phyloP scores from a whole-genome alignment of 2,797 vertebrate genomes.

The Anas acuta region DNA sequence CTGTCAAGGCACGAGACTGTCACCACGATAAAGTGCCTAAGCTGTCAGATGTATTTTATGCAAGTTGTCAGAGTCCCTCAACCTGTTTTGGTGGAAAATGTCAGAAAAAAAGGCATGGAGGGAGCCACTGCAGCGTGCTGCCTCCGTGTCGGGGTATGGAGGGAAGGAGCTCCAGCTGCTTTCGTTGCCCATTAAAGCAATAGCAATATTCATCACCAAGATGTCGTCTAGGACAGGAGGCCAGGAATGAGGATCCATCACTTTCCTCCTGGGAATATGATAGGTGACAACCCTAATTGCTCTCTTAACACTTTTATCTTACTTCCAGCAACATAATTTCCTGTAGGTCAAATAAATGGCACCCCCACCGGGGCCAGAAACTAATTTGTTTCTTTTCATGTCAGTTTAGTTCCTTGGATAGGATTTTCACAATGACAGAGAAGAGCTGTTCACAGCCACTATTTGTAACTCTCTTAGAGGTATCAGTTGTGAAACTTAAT shows the following conservation, averaged over 20 bases:
- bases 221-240: accelerated
- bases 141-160: neutral
- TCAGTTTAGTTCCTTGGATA: neutral
- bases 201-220: neutral
- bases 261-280: neutral
- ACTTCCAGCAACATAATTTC: slow-evolving; percentile 4
- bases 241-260: neutral
- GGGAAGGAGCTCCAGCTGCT: neutral
- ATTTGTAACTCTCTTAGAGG: neutral
- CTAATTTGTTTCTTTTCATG: neutral
- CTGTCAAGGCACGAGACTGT: accelerated
- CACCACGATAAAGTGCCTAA: neutral
- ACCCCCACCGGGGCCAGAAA: neutral
- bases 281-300: slow-evolving; percentile 21
- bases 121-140: neutral
- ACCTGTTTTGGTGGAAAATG: neutral
- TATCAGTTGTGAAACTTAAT: neutral
- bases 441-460: neutral
- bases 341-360: neutral
- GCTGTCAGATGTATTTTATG: too few species aligned
- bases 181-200: neutral
- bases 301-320: neutral
- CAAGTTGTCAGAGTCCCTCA: neutral
- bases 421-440: neutral
- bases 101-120: neutral